Evolutionary conservation across 2,797 vertebrate species (phyloP).

Genomic region (Notamacropus eugenii): DNA sequence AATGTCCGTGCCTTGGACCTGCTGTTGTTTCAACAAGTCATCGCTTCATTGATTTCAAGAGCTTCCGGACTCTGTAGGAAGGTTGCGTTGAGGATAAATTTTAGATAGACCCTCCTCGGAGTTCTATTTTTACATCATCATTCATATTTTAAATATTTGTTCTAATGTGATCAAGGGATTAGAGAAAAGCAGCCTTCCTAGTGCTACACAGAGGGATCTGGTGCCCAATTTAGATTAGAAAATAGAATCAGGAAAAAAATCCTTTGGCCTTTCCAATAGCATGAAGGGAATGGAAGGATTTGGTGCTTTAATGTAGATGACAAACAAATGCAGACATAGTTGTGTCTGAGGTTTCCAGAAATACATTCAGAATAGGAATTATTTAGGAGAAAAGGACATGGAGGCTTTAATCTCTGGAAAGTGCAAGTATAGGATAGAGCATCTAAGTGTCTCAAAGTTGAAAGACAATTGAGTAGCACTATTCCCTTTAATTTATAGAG

Average conservation of each 20-base stretch:
- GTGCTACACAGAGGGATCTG: conserved; percentile 62
- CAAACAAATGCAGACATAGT: conserved; percentile 57
- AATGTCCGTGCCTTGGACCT: neutral
- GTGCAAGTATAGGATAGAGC: neutral
- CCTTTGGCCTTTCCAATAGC: conserved; percentile 55
- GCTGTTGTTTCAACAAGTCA: conserved; percentile 18
- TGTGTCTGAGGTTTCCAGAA: conserved; percentile 60
- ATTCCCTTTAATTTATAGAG: no score
- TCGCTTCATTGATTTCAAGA: neutral
- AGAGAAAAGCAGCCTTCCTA: conserved; percentile 74
- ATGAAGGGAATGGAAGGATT: conserved; percentile 52
- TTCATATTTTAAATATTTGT: conserved; percentile 67
- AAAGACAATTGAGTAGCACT: neutral
- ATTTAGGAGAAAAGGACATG: conserved; percentile 37
- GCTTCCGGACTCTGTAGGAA: neutral
- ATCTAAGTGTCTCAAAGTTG: neutral
- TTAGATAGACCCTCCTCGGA: conserved; percentile 37
- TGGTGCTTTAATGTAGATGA: conserved; percentile 63
- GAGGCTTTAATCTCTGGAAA: no score
- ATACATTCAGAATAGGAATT: conserved; percentile 43
- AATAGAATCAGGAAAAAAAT: conserved; percentile 69
- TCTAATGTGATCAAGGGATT: conserved; percentile 67
- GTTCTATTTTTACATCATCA: conserved; percentile 60
- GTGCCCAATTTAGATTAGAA: conserved; percentile 52
- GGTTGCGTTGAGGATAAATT: conserved; percentile 4